These are phyloP conservation scores for Alca torda DNA, from an alignment of 2,797 vertebrate species.

Conservation along the genomic window DNA sequence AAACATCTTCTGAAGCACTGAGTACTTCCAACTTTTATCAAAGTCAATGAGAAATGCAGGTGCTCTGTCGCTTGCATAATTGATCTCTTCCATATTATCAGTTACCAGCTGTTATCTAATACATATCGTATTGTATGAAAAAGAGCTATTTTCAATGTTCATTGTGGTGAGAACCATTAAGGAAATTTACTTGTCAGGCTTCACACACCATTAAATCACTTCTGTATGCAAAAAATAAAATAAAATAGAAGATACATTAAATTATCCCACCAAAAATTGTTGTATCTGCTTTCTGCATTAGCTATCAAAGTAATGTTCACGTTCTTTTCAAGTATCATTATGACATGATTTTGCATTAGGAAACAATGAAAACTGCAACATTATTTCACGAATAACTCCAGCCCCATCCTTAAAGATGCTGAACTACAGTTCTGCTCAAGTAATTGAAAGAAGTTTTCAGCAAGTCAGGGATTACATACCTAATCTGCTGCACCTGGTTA, in stretches of 20 bases:
- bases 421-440: background rate
- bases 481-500: rapidly evolving
- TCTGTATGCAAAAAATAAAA: background rate
- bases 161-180: conserved; percentile 48
- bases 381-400: background rate
- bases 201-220: conserved; percentile 24
- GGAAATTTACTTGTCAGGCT: conserved; percentile 58
- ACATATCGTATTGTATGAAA: background rate
- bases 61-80: conserved; percentile 18
- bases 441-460: background rate
- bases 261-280: background rate
- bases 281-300: conserved; percentile 20
- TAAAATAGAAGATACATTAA: background rate
- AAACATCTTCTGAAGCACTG: background rate
- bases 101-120: conserved; percentile 37
- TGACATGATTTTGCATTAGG: background rate
- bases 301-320: conserved; percentile 1
- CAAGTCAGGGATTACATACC: background rate
- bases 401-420: background rate
- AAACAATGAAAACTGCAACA: conserved; percentile 15
- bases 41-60: background rate
- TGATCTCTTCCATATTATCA: conserved; percentile 20
- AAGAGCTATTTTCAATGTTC: conserved; percentile 50
- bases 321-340: background rate
- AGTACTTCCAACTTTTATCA: background rate